Conservation (phyloP, 2,888 invertebrate genomes). For the Nymphalis polychloros region DNA sequence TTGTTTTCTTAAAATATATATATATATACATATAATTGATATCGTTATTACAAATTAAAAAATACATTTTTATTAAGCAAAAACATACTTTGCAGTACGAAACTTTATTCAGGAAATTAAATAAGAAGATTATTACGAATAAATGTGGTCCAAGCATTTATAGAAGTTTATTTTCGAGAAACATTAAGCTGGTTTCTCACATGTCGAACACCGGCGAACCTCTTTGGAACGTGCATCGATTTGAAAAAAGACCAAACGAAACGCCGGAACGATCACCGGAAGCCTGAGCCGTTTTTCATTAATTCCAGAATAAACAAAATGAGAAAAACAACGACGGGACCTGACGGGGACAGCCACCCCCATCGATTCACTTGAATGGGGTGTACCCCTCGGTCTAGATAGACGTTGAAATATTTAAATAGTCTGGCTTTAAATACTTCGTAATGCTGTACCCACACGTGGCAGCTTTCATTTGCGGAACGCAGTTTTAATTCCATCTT, state of each 20-base stretch:
- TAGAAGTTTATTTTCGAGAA: not conserved
- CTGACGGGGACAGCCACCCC: slow-evolving; percentile 48
- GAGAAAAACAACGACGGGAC: slow-evolving; percentile 52
- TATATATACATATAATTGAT: too few species aligned
- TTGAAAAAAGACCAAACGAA: slow-evolving; percentile 15
- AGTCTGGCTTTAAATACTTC: slow-evolving; percentile 41
- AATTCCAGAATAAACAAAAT: slow-evolving; percentile 60
- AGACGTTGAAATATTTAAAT: slow-evolving; percentile 44
- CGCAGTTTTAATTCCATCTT: slow-evolving; percentile 38
- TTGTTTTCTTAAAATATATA: too few species aligned
- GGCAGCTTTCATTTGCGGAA: slow-evolving; percentile 30
- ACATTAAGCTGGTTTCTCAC: not conserved
- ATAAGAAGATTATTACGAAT: too few species aligned
- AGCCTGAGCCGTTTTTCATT: slow-evolving; percentile 57
- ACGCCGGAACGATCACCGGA: slow-evolving; percentile 22
- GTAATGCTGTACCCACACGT: slow-evolving; percentile 36
- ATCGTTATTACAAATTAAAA: too few species aligned
- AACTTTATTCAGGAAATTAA: too few species aligned
- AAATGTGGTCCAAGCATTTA: too few species aligned
- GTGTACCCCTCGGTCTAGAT: slow-evolving; percentile 33
- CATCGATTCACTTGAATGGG: slow-evolving; percentile 61
- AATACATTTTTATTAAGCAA: too few species aligned
- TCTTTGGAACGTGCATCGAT: slow-evolving; percentile 12
- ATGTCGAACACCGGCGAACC: not conserved
- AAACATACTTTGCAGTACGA: too few species aligned